phyloP scores from a whole-genome alignment of 2,797 vertebrate species.

The Alectoris magna region DNA sequence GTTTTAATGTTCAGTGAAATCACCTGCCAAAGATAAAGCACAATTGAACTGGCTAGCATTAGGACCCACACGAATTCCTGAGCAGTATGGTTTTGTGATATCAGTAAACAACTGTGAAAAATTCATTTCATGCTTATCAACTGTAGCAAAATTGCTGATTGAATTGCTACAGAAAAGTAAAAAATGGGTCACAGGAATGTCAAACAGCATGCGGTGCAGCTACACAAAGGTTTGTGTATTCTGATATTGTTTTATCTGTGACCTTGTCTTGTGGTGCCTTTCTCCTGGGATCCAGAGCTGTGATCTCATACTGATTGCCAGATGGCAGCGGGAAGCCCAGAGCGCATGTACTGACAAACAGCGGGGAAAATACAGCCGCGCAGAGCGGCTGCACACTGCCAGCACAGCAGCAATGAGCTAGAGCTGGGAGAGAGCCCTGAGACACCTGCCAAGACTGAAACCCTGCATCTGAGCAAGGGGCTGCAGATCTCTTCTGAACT shows the following conservation, averaged over 20 bases:
- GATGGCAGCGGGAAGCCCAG: constrained; percentile 35
- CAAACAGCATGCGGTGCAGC: neutral
- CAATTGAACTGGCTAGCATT: neutral
- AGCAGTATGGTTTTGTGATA: neutral
- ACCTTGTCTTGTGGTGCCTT: constrained; percentile 52
- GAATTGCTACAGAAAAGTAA: constrained; percentile 19
- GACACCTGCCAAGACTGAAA: constrained; percentile 12
- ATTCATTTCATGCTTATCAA: constrained; percentile 10
- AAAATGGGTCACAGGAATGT: constrained; percentile 21
- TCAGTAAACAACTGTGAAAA: neutral
- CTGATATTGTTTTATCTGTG: constrained; percentile 48
- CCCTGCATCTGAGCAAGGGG: neutral
- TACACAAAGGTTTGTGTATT: constrained; percentile 21
- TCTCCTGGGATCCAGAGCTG: constrained; percentile 32
- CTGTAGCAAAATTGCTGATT: constrained; percentile 4
- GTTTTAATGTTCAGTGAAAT: neutral
- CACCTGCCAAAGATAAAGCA: neutral
- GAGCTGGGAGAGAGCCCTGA: neutral
- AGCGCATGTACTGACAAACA: neutral
- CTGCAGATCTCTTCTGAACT: neutral
- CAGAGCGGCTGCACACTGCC: neutral
- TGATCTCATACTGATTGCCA: constrained; percentile 60
- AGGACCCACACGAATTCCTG: neutral
- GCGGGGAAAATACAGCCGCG: neutral
- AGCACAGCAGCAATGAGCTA: constrained; percentile 7